These are phyloP conservation scores for Thumatha senex DNA, from an alignment of 2,888 invertebrate genomes.

Conservation along the genomic window DNA sequence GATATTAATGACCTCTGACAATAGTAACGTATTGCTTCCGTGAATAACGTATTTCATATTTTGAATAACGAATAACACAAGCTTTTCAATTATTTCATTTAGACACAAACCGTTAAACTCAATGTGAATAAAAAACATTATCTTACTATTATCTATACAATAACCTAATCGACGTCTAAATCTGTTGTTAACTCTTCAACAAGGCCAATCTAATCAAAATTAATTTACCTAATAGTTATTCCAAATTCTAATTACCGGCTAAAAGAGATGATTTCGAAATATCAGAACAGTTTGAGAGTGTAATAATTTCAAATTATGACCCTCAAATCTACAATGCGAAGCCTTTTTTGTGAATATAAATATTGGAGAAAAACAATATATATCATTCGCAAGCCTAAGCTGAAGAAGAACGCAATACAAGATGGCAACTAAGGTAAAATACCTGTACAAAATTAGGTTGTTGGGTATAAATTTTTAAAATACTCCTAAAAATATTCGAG, in stretches of 20 bases:
- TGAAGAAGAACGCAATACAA: conserved; percentile 44
- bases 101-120: no score
- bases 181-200: conserved; percentile 32
- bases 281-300: conserved; percentile 45
- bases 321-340: conserved; percentile 56
- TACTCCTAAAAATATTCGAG: no score
- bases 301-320: conserved; percentile 57
- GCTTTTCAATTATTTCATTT: no score
- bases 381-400: conserved; percentile 53
- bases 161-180: conserved; percentile 18
- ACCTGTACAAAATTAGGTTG: background rate
- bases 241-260: conserved; percentile 56
- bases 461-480: background rate
- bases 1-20: no score
- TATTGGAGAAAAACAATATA: conserved; percentile 45
- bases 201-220: conserved; percentile 48
- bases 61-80: no score
- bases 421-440: conserved; percentile 62
- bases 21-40: no score
- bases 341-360: conserved; percentile 59
- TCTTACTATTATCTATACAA: background rate
- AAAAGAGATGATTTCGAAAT: conserved; percentile 49
- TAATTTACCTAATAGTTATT: conserved; percentile 51
- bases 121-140: no score
- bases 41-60: no score